Conservation (phyloP, 2,888 invertebrate genomes). For the Alviniconcha strummeri region DNA sequence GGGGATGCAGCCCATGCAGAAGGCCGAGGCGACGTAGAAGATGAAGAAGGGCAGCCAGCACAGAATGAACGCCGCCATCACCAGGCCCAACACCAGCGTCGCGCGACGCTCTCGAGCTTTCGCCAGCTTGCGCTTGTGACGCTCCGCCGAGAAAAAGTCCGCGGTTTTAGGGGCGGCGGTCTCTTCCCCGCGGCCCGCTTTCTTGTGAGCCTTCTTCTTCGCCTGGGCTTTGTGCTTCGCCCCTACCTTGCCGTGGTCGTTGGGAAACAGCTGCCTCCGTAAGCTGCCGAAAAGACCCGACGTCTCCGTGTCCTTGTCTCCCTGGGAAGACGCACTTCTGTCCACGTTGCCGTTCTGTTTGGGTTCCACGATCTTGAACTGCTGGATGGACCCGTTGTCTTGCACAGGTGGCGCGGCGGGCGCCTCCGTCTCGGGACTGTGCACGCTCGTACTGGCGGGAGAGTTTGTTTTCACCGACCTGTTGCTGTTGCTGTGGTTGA, state of each 20-base stretch:
- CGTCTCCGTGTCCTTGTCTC: background rate
- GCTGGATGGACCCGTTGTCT: conserved; percentile 43
- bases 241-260: conserved; percentile 12
- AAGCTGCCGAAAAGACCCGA: conserved; percentile 33
- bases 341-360: conserved; percentile 43
- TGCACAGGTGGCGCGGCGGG: conserved; percentile 13
- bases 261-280: conserved; percentile 32
- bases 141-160: conserved; percentile 45
- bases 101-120: conserved; percentile 97
- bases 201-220: conserved; percentile 31
- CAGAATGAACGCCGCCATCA: conserved; percentile 98
- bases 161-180: conserved; percentile 16
- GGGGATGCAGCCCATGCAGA: conserved; percentile 68
- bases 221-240: conserved; percentile 6
- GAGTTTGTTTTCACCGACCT: background rate
- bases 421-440: conserved; percentile 16
- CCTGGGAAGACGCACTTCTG: background rate
- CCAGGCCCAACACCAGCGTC: conserved; percentile 95
- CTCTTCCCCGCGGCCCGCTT: conserved; percentile 21
- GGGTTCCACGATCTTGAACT: conserved; percentile 45
- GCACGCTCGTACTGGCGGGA: conserved; percentile 3
- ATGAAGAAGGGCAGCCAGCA: conserved; percentile 99
- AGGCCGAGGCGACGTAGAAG: conserved; percentile 73
- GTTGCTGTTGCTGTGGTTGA: background rate
- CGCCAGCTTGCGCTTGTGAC: conserved; percentile 91